Base-by-base conservation (phyloP, 2,113 vertebrate species). In the Tiliqua scincoides region DNA sequence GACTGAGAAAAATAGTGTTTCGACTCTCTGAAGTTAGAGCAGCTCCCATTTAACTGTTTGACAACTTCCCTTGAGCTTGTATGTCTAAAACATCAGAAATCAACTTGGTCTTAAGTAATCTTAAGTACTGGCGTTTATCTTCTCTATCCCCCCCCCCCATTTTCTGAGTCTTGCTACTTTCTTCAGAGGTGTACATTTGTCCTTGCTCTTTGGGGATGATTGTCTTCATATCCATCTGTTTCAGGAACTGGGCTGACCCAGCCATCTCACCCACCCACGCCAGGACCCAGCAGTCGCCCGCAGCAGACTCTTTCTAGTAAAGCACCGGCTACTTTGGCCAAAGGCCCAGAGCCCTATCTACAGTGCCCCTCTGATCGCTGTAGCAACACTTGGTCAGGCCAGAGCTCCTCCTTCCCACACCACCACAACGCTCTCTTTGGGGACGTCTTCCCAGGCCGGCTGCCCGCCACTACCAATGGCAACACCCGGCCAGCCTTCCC, bases 321-420 rank as follows among this genome's bases (percentile, higher is more conserved):
- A 76, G 57, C 61, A 5, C 70, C 79, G 1, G 15, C 61, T 32
- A 6, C 92, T 89, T 84, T 89, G 92, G 52, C 70, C 1, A 85
- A 89, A 43, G 86, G n/a, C 57, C 35, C 2, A 0, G 79, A 89
- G 40, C 30, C 30, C 54, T 83, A 72, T 59, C 72, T 73, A 59
- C 85, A 74, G 43, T 74, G 78, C 61, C 59, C 85, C 61, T 74
- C 85, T 4, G 85, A 86, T 86, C 78, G 85, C 71, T 86, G 54
- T 15, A 79, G 88, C 88, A 89, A 83, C 72, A 27, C 77, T 79
- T 83, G 75, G 79, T 85, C 93, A 87, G 75, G 59, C 25, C 9
- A 87, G 71, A 82, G 74, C 43, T 93, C 84, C 88, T 91, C 91
- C 93, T 95, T 57, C 91, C 94, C 88, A 91, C 96, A 82, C 93